Conservation (phyloP, 1,140 invertebrate species). For the Hydropsyche tenuis region DNA sequence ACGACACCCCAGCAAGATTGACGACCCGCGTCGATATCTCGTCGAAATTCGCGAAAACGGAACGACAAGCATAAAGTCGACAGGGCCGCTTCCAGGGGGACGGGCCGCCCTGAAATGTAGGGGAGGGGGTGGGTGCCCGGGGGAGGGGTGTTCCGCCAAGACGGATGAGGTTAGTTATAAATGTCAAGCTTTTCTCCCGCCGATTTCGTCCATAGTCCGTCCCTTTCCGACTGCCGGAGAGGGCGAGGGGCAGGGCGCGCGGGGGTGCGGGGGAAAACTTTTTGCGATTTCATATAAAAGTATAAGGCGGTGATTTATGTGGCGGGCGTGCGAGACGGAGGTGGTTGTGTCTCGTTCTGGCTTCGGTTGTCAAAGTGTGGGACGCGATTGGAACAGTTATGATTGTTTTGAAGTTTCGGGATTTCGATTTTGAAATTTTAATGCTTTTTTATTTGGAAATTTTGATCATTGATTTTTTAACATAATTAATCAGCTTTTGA, state of each 20-base stretch:
- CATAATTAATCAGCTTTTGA: no score
- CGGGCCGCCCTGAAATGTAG: not conserved
- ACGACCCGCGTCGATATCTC: no score
- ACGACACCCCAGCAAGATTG: no score
- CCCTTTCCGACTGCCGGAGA: constrained; percentile 15
- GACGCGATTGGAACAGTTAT: no score
- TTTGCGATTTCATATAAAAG: constrained; percentile 52
- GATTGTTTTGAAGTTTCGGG: no score
- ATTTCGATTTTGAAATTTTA: no score
- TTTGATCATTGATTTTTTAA: no score
- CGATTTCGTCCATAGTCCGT: constrained; percentile 43
- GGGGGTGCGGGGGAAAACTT: constrained; percentile 40
- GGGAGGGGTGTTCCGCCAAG: constrained; percentile 39
- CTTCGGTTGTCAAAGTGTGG: not conserved
- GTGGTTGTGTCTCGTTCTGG: constrained; percentile 41
- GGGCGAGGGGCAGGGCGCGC: not conserved
- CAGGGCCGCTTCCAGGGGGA: no score
- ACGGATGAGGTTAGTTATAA: constrained; percentile 52
- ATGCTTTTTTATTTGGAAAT: no score
- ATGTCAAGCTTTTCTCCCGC: constrained; percentile 50
- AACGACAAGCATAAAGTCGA: no score
- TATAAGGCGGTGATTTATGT: constrained; percentile 52
- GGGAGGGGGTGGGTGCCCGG: not conserved
- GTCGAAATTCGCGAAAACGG: no score
- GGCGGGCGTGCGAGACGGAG: constrained; percentile 39